Percentiles rank a stretch among this genome's conserved stretches.
Evolutionary conservation across 2,113 vertebrate species (phyloP).

Genomic region (Nycticryphes semicollaris): DNA sequence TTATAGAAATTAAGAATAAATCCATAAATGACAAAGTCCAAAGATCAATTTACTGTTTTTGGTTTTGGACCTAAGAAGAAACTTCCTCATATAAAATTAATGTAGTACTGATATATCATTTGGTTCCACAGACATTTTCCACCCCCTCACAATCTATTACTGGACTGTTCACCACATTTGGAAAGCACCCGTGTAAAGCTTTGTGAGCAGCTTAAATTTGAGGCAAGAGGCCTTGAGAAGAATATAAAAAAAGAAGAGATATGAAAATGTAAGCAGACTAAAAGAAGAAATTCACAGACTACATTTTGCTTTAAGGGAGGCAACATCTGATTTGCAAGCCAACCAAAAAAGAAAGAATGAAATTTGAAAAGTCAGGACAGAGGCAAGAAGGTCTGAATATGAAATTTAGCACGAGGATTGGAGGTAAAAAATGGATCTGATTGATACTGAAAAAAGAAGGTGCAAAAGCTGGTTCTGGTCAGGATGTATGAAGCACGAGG

Average conservation of each 20-base stretch:
- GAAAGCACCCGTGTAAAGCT: slow-evolving; percentile 1
- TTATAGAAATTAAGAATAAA: neutral
- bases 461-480: neutral
- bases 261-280: neutral
- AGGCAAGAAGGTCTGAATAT: neutral
- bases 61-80: neutral
- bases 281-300: neutral
- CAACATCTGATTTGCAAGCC: neutral
- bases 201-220: neutral
- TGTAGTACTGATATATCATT: neutral
- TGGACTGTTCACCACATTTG: neutral
- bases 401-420: neutral
- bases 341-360: neutral
- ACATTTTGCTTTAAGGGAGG: neutral
- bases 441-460: fast-evolving
- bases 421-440: neutral
- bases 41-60: neutral
- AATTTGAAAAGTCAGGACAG: neutral
- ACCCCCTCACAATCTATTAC: neutral
- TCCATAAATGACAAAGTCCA: neutral
- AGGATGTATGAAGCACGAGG: neutral
- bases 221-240: neutral
- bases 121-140: neutral
- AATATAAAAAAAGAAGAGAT: neutral
- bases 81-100: neutral